phyloP scores from a whole-genome alignment of 2,888 invertebrate genomes.

The Acanthacorydalis orientalis region DNA sequence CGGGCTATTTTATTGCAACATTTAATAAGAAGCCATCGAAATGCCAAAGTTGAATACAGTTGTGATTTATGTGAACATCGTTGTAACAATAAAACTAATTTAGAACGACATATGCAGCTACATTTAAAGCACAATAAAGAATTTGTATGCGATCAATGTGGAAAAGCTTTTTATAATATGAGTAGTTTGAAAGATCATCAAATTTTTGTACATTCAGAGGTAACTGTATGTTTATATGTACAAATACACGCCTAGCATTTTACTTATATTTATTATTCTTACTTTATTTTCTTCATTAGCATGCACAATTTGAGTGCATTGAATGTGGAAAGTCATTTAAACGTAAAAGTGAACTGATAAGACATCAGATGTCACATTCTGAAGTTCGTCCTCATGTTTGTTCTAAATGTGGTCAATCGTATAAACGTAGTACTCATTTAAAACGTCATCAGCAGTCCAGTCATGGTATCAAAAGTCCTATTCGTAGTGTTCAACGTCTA shows the following conservation, averaged over 20 bases:
- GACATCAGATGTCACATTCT: conserved; percentile 21
- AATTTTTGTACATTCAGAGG: conserved; percentile 18
- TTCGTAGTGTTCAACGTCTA: conserved; percentile 16
- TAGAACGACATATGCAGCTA: conserved; percentile 19
- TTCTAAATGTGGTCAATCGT: conserved; percentile 19
- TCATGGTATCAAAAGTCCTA: conserved; percentile 18
- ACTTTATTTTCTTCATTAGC: conserved; percentile 11
- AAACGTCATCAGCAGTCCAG: conserved; percentile 20
- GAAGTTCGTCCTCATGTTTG: conserved; percentile 21
- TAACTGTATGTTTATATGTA: neutral
- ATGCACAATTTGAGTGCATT: conserved; percentile 20
- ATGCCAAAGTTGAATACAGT: conserved; percentile 15
- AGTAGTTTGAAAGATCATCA: conserved; percentile 22
- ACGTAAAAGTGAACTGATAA: conserved; percentile 20
- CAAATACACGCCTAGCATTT: neutral
- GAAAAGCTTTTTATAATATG: conserved; percentile 21
- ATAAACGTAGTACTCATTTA: conserved; percentile 21
- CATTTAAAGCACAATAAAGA: conserved; percentile 19
- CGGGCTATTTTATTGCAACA: conserved; percentile 20
- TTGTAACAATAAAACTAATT: conserved; percentile 19
- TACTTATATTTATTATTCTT: too few species aligned
- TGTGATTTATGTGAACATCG: conserved; percentile 21
- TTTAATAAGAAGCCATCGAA: conserved; percentile 18
- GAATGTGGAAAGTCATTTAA: conserved; percentile 23
- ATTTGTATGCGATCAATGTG: conserved; percentile 22